Evolutionary conservation across 2,888 invertebrate species (phyloP), one percentile per base, ranked within the genome.

Genomic region (Caenorhabditis panamensis): DNA sequence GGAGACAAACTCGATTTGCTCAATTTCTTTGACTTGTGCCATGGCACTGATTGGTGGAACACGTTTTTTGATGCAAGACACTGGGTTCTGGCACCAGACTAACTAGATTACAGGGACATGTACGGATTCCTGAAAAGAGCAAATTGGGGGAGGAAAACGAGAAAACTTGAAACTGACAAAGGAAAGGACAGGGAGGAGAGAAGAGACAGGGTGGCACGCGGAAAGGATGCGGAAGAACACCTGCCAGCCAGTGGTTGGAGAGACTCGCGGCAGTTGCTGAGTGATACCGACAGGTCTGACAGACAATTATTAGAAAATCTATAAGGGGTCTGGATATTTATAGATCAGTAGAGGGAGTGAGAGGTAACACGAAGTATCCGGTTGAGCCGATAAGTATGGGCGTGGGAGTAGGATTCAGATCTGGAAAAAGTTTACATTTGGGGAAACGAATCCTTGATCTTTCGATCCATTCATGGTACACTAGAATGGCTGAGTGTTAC

Each of bases 41-140:
- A 36, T 56, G 28, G n/a, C 28, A 54, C 64, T 73, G 73, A 64
- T 64, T 64, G 58, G 53, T 9, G 13, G 73, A 73, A 73, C 73
- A 64, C 51, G 64, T 41, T 63, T 58, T 64, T 49, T 63, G 61
- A 58, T 49, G 22, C 67, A n/a, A n/a, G n/a, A n/a, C n/a, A n/a
- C n/a, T n/a, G 28, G 22, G 61, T 62, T 71, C 62, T 62, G 51
- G 31, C 13, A 4, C 8, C 16, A 11, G 20, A 59, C 62, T 62
- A 71, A 71, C 53, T 54, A 11, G 20, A 71, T 71, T 71, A 71
- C 51, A 51, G 31, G 16, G 31, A 47, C 16, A 64, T 56, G 37
- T 56, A 20, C 36, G 36, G 62, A 61, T 31, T 31, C 31, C 9
- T 47, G 41, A 59, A 59, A 24, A 13, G 58, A 59, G 16, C 2